These are phyloP conservation scores for Rhipidura dahli DNA, from an alignment of 2,113 vertebrate genomes.

Conservation along the genomic window DNA sequence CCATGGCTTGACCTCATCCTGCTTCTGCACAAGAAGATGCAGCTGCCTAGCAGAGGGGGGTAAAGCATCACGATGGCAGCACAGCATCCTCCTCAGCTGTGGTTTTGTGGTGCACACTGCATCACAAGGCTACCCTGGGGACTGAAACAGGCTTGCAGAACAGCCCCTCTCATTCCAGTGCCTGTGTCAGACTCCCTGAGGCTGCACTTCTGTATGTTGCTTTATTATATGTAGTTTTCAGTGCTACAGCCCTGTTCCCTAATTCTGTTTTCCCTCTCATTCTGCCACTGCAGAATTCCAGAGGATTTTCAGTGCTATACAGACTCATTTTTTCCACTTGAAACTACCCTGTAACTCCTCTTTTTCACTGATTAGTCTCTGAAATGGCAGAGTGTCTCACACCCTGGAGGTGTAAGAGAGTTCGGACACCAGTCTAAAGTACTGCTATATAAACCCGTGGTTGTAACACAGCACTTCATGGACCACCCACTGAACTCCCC, in stretches of 20 bases:
- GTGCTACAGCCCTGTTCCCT: neutral
- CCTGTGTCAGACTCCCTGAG: neutral
- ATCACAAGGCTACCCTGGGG: neutral
- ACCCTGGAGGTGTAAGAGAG: neutral
- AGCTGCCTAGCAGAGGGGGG: neutral
- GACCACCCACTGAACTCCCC: neutral
- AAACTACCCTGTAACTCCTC: neutral
- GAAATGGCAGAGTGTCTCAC: neutral
- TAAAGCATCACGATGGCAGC: fast-evolving
- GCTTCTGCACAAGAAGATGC: neutral
- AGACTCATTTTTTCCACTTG: neutral
- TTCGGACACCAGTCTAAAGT: neutral
- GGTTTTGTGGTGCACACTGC: neutral
- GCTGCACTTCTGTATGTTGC: neutral
- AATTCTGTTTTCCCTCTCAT: neutral
- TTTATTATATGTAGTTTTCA: neutral
- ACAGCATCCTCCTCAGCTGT: neutral
- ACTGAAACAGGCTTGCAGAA: neutral
- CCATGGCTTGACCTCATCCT: neutral
- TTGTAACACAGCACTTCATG: neutral
- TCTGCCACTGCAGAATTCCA: neutral
- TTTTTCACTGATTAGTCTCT: neutral
- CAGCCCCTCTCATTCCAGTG: neutral
- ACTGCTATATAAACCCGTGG: fast-evolving
- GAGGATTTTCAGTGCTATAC: neutral